These are phyloP conservation scores for Ashinkailepas kermadecensis DNA, from an alignment of 2,888 invertebrate species.

Conservation along the genomic window DNA sequence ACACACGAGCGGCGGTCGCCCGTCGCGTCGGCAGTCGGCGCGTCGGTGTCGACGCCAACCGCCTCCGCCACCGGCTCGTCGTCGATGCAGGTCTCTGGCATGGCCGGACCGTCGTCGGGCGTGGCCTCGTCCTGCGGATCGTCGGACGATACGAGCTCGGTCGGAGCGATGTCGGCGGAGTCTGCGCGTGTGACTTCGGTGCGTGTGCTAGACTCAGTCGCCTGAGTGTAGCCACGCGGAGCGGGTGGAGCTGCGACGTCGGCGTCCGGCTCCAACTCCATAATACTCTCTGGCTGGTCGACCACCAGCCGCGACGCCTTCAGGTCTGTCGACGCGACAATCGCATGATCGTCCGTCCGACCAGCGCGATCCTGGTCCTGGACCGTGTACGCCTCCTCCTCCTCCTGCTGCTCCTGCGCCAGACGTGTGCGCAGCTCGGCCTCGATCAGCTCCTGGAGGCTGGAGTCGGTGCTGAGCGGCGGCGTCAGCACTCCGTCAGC, in stretches of 20 bases:
- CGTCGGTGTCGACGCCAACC: not conserved
- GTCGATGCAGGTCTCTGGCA: not conserved
- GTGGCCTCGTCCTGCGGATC: too few relatives aligned
- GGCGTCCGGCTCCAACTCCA: not conserved
- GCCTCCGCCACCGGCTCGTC: not conserved
- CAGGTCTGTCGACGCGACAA: not conserved
- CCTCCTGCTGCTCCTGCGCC: not conserved
- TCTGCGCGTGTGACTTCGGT: too few relatives aligned
- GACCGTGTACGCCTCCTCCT: not conserved
- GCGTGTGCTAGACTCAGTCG: too few relatives aligned
- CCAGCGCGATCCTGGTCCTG: not conserved
- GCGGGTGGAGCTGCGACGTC: too few relatives aligned
- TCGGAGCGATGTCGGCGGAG: too few relatives aligned
- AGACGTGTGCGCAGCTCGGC: constrained; percentile 11
- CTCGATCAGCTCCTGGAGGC: constrained; percentile 8
- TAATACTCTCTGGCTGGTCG: constrained; percentile 2
- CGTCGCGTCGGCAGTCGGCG: not conserved
- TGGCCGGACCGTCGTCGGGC: not conserved
- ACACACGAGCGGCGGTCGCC: not conserved
- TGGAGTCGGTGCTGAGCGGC: not conserved
- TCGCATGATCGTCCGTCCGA: not conserved
- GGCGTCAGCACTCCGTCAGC: constrained; percentile 14
- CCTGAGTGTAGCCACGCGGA: too few relatives aligned
- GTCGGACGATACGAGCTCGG: too few relatives aligned
- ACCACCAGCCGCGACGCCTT: not conserved